phyloP scores from a whole-genome alignment of 2,113 vertebrate species.

The Siniperca chuatsi region DNA sequence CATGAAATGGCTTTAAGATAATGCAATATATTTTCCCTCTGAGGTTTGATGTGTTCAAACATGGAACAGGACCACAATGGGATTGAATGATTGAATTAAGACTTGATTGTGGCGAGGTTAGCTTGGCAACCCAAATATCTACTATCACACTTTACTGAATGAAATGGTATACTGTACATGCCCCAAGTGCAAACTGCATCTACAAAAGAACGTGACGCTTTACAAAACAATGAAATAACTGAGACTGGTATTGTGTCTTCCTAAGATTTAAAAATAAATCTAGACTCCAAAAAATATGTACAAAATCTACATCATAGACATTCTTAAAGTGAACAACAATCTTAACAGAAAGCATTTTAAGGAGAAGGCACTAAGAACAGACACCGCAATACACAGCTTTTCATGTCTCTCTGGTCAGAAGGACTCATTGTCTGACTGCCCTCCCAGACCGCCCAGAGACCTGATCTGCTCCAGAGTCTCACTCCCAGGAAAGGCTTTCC shows the following conservation, averaged over 20 bases:
- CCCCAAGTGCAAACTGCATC: not conserved
- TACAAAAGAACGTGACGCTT: not conserved
- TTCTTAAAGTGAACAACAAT: not conserved
- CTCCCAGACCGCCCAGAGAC: conserved; percentile 33
- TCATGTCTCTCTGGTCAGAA: conserved; percentile 26
- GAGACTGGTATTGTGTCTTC: not conserved
- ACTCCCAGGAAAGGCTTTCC: conserved; percentile 11
- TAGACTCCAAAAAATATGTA: not conserved
- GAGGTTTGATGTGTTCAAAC: not conserved
- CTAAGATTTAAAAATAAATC: not conserved
- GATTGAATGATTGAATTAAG: not conserved
- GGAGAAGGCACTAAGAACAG: not conserved
- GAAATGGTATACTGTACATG: not conserved
- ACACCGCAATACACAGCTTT: too few species aligned
- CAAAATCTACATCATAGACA: not conserved
- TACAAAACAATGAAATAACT: not conserved
- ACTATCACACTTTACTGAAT: not conserved
- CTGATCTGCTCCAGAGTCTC: conserved; percentile 50
- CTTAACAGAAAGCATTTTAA: not conserved
- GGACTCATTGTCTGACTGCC: conserved; percentile 44
- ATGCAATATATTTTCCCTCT: not conserved
- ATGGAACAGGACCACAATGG: not conserved
- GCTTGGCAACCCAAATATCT: not conserved
- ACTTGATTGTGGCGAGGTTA: not conserved
- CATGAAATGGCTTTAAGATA: not conserved